phyloP scores from a whole-genome alignment of 2,113 vertebrate species.

The Pseudorectes ferrugineus region DNA sequence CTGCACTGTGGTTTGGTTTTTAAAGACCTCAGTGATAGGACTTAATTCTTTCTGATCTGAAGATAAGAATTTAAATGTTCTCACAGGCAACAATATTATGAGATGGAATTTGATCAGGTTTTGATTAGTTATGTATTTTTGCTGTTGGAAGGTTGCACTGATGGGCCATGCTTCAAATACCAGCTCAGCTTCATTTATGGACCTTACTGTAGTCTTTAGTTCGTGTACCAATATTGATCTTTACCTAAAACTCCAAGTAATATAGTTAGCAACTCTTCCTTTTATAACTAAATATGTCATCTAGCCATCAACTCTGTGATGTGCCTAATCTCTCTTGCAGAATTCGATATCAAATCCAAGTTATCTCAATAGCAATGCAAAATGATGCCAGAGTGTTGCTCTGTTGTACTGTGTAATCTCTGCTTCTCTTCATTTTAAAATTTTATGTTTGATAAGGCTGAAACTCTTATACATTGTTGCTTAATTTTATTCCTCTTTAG shows the following conservation, averaged over 20 bases:
- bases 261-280: constrained; percentile 28
- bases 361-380: not conserved
- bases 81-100: not conserved
- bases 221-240: not conserved
- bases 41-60: not conserved
- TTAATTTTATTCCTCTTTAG: constrained; percentile 50
- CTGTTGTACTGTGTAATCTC: constrained; percentile 16
- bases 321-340: constrained; percentile 36
- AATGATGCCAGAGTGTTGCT: not conserved
- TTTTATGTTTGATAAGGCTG: constrained; percentile 30
- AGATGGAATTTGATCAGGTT: not conserved
- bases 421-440: not conserved
- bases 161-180: not conserved
- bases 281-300: constrained; percentile 10
- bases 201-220: not conserved
- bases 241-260: not conserved
- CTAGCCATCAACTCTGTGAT: constrained; percentile 43
- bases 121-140: not conserved
- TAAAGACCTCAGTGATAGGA: not conserved
- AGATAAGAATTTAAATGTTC: not conserved
- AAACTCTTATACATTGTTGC: not conserved
- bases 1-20: not conserved
- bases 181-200: not conserved
- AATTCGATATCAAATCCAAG: constrained; percentile 42
- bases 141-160: not conserved